Conservation (phyloP, 2,888 invertebrate genomes). For the Synergus japonicus region DNA sequence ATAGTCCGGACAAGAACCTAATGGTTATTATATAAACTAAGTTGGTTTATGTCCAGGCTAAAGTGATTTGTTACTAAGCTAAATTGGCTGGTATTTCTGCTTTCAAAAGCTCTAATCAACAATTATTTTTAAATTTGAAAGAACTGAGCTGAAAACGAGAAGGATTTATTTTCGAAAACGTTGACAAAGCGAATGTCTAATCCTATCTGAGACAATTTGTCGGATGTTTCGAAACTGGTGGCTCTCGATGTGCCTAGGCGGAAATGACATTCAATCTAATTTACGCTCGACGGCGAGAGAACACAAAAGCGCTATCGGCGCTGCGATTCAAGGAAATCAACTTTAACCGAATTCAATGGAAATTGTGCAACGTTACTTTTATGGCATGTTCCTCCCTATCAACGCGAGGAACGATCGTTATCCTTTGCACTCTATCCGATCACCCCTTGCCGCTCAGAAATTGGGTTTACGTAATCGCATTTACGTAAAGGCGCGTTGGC, state of each 20-base stretch:
- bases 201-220: not conserved
- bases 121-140: too few relatives aligned
- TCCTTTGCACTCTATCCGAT: conserved; percentile 25
- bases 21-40: not conserved
- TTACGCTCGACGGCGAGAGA: not conserved
- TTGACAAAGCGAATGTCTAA: not conserved
- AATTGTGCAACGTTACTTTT: conserved; percentile 36
- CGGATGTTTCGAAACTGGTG: not conserved
- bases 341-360: conserved; percentile 27
- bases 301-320: conserved; percentile 33
- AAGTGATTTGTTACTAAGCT: too few relatives aligned
- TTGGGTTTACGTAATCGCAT: conserved; percentile 58
- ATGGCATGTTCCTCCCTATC: conserved; percentile 31
- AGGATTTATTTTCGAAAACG: not conserved
- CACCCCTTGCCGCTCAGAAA: conserved; percentile 43
- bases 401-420: conserved; percentile 34
- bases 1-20: not conserved
- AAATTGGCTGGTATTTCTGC: too few relatives aligned
- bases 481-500: conserved; percentile 50
- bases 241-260: not conserved
- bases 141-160: not conserved
- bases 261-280: conserved; percentile 28
- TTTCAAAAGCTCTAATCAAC: too few relatives aligned
- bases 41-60: too few relatives aligned
- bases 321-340: conserved; percentile 37